phyloP scores from a whole-genome alignment of 2,888 invertebrate genomes.

The Drosophila hamatofila region DNA sequence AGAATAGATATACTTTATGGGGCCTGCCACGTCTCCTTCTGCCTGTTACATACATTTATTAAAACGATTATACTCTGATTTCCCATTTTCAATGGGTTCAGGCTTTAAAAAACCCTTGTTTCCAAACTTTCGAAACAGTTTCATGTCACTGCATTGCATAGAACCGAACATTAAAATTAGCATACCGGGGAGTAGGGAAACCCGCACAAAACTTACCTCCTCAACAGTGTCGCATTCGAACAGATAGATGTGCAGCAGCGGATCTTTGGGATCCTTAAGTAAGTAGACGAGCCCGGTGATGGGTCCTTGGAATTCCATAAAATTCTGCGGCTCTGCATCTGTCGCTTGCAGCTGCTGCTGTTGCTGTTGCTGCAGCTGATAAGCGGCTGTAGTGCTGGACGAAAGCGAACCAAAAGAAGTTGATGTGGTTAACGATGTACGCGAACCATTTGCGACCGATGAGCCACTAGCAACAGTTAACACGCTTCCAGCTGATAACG shows the following conservation, averaged over 20 bases:
- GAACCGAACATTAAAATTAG: too few relatives aligned
- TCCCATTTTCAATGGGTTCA: too few relatives aligned
- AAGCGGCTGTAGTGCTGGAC: slow-evolving; percentile 77
- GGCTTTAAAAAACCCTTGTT: too few relatives aligned
- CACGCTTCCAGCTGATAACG: slow-evolving; percentile 5
- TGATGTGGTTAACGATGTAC: slow-evolving; percentile 79
- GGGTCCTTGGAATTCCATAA: slow-evolving; percentile 86
- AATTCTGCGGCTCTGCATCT: slow-evolving; percentile 72
- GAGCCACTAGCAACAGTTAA: slow-evolving; percentile 35
- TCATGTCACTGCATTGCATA: too few relatives aligned
- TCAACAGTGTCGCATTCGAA: slow-evolving; percentile 88
- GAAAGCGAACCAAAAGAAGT: slow-evolving; percentile 83
- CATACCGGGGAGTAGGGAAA: too few relatives aligned
- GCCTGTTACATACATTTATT: too few relatives aligned
- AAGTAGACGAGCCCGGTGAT: slow-evolving; percentile 90
- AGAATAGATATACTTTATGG: too few relatives aligned
- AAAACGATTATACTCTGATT: too few relatives aligned
- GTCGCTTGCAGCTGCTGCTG: slow-evolving; percentile 44
- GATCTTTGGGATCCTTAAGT: slow-evolving; percentile 90
- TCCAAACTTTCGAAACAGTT: too few relatives aligned
- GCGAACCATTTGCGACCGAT: slow-evolving; percentile 61
- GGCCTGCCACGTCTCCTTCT: too few relatives aligned
- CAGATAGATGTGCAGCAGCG: slow-evolving; percentile 90
- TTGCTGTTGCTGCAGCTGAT: slow-evolving; percentile 63
- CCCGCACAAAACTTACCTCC: too few relatives aligned